Conservation (phyloP, 2,113 vertebrate genomes). For the Cariama cristata region DNA sequence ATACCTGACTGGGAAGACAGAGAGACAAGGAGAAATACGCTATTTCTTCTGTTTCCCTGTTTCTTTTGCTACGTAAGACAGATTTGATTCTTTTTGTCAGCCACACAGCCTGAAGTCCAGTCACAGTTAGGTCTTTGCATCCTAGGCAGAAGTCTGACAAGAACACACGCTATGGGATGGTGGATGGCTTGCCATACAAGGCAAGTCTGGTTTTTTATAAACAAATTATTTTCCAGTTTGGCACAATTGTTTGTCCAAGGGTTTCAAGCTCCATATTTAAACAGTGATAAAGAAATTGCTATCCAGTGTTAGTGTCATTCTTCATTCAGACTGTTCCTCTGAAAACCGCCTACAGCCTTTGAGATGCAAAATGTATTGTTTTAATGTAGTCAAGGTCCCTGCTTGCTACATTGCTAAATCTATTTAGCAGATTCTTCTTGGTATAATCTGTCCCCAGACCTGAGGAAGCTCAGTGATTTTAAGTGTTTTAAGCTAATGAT, state of each 20-base stretch:
- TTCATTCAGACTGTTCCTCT: slow-evolving; percentile 77
- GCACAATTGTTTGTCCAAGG: slow-evolving; percentile 43
- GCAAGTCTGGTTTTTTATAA: slow-evolving; percentile 44
- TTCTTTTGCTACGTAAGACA: slow-evolving; percentile 1
- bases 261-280: slow-evolving; percentile 62
- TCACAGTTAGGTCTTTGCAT: slow-evolving; percentile 42
- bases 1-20: slow-evolving; percentile 26
- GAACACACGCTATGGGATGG: background rate
- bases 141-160: background rate
- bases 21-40: slow-evolving; percentile 22
- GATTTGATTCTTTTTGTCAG: slow-evolving; percentile 40
- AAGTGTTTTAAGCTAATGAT: slow-evolving; percentile 84
- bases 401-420: slow-evolving; percentile 76
- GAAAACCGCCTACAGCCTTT: slow-evolving; percentile 79
- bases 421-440: slow-evolving; percentile 82
- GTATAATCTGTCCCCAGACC: slow-evolving; percentile 84
- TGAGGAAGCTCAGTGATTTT: slow-evolving; percentile 79
- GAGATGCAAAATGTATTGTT: slow-evolving; percentile 76
- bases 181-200: slow-evolving; percentile 22
- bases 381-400: slow-evolving; percentile 76
- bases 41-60: slow-evolving; percentile 34
- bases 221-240: slow-evolving; percentile 49
- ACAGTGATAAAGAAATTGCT: slow-evolving; percentile 70
- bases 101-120: slow-evolving; percentile 55
- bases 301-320: slow-evolving; percentile 64